Evolutionary conservation across 2,888 invertebrate genomes (phyloP).

Genomic region (Sisyra nigra): DNA sequence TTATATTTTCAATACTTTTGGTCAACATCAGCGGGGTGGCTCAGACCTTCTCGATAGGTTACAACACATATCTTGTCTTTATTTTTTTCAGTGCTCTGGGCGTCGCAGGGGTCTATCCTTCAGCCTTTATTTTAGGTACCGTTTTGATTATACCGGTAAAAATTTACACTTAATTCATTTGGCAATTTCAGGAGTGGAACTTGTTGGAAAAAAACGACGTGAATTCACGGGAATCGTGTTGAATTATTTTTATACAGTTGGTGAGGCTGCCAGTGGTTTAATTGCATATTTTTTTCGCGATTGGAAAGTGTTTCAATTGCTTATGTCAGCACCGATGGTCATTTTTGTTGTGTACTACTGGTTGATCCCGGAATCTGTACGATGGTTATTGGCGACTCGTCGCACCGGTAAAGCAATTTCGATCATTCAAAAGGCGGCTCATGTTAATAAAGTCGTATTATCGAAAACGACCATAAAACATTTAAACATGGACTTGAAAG

Average conservation of each 20-base stretch:
- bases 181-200: slow-evolving; percentile 35
- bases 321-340: slow-evolving; percentile 40
- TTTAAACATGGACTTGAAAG: slow-evolving; percentile 22
- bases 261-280: slow-evolving; percentile 42
- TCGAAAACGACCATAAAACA: slow-evolving; percentile 28
- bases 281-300: slow-evolving; percentile 39
- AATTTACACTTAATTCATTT: slow-evolving; percentile 2
- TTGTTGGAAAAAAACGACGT: slow-evolving; percentile 43
- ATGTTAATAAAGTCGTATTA: slow-evolving; percentile 32
- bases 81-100: slow-evolving; percentile 41
- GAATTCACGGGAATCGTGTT: slow-evolving; percentile 44
- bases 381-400: slow-evolving; percentile 44
- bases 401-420: slow-evolving; percentile 33
- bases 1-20: slow-evolving; percentile 36
- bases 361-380: slow-evolving; percentile 46
- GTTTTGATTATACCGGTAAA: not conserved
- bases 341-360: slow-evolving; percentile 41
- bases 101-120: slow-evolving; percentile 41
- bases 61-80: slow-evolving; percentile 33
- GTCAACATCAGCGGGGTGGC: slow-evolving; percentile 39
- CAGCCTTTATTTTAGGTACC: slow-evolving; percentile 39
- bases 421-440: slow-evolving; percentile 38
- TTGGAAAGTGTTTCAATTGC: slow-evolving; percentile 40
- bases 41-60: slow-evolving; percentile 35
- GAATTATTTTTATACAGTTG: slow-evolving; percentile 46